Conservation (phyloP, 1,140 invertebrate species). For the Drosophila virilis region DNA sequence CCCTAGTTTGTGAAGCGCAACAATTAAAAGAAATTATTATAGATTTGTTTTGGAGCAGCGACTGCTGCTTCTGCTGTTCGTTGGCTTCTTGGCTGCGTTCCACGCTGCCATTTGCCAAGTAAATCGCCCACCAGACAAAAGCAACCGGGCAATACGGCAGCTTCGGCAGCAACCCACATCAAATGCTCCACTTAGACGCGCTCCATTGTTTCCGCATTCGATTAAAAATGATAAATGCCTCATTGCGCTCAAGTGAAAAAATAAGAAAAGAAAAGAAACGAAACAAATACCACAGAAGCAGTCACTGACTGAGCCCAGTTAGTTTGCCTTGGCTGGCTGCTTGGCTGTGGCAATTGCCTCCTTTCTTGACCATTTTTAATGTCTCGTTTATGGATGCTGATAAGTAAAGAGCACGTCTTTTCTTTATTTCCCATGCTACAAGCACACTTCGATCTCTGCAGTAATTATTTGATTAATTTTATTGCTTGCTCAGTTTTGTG, state of each 20-base stretch:
- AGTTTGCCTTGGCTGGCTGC: slow-evolving; percentile 3
- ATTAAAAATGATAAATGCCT: slow-evolving; percentile 82
- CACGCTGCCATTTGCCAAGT: slow-evolving; percentile 36
- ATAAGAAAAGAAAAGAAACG: slow-evolving; percentile 25
- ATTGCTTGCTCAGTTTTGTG: slow-evolving; percentile 54
- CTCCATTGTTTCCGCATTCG: slow-evolving; percentile 81
- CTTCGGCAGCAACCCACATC: slow-evolving; percentile 49
- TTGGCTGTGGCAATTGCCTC: slow-evolving; percentile 32
- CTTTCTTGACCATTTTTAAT: slow-evolving; percentile 74
- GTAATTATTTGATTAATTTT: slow-evolving; percentile 83
- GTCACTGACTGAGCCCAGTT: slow-evolving; percentile 28
- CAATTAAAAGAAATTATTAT: slow-evolving; percentile 81
- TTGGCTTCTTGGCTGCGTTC: slow-evolving; percentile 57
- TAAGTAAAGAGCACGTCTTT: slow-evolving; percentile 56
- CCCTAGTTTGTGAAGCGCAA: slow-evolving; percentile 38
- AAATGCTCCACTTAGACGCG: slow-evolving; percentile 77
- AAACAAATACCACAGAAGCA: slow-evolving; percentile 10
- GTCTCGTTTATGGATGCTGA: slow-evolving; percentile 75
- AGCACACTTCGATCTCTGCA: slow-evolving; percentile 24
- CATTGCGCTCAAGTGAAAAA: slow-evolving; percentile 71
- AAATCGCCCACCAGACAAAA: slow-evolving; percentile 53
- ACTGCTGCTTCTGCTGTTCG: slow-evolving; percentile 50
- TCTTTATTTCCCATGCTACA: slow-evolving; percentile 1
- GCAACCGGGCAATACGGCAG: background rate
- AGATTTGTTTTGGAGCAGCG: slow-evolving; percentile 72